These are phyloP conservation scores for Dolichomitus sp. DNA, from an alignment of 2,888 invertebrate genomes.

Conservation along the genomic window DNA sequence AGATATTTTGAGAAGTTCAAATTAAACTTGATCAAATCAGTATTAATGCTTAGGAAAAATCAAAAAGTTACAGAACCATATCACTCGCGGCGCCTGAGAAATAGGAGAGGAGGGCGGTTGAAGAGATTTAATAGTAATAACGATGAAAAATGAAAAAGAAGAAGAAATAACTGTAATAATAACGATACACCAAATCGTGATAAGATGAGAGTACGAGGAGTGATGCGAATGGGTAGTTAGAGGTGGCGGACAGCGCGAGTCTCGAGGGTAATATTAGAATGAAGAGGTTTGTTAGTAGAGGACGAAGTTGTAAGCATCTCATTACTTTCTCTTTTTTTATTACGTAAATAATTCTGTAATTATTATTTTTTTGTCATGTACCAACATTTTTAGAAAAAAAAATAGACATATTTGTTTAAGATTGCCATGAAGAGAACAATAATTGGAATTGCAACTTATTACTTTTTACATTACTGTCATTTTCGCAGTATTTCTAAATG, in stretches of 20 bases:
- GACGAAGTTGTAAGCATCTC: too few relatives aligned
- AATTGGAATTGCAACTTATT: too few relatives aligned
- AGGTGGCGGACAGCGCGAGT: constrained; percentile 68
- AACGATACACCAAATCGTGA: constrained; percentile 64
- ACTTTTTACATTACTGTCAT: too few relatives aligned
- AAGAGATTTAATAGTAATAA: constrained; percentile 72
- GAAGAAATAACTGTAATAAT: constrained; percentile 60
- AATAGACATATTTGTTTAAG: too few relatives aligned
- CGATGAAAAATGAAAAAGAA: constrained; percentile 35
- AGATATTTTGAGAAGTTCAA: constrained; percentile 71
- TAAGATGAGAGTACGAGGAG: constrained; percentile 37
- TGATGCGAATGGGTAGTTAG: constrained; percentile 34
- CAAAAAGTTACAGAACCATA: constrained; percentile 80
- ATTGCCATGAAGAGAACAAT: too few relatives aligned
- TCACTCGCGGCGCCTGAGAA: constrained; percentile 73
- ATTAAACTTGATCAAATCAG: constrained; percentile 80
- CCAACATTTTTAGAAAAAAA: too few relatives aligned
- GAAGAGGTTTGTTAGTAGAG: constrained; percentile 27
- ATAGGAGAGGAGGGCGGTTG: constrained; percentile 58
- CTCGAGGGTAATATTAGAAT: constrained; percentile 28
- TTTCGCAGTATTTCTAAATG: too few relatives aligned
- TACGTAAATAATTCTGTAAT: too few relatives aligned
- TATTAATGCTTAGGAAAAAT: constrained; percentile 77
- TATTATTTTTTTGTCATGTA: too few relatives aligned
- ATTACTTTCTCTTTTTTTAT: too few relatives aligned